phyloP scores from a whole-genome alignment of 2,797 vertebrate genomes.

The Knipowitschia caucasica region DNA sequence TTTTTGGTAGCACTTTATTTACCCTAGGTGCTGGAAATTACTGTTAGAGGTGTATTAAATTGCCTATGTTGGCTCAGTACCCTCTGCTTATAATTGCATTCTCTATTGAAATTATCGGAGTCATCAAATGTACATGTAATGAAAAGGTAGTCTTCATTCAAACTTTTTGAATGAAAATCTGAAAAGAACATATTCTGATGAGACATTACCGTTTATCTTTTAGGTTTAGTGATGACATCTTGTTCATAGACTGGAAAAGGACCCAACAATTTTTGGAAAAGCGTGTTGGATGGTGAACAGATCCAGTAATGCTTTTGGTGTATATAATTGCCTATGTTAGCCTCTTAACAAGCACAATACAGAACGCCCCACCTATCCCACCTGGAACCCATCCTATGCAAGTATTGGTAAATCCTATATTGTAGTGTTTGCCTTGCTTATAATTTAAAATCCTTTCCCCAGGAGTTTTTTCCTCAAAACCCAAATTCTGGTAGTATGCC shows the following conservation, averaged over 20 bases:
- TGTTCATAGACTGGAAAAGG: slow-evolving; percentile 83
- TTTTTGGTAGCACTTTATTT: slow-evolving; percentile 81
- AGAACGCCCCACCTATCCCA: slow-evolving; percentile 65
- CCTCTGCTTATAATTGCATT: slow-evolving; percentile 85
- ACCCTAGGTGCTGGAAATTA: slow-evolving; percentile 86
- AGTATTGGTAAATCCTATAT: too few species aligned
- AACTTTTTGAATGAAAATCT: neutral
- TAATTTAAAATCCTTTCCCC: too few species aligned
- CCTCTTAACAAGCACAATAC: slow-evolving; percentile 69
- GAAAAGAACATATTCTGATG: neutral
- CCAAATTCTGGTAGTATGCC: too few species aligned
- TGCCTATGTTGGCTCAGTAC: slow-evolving; percentile 78
- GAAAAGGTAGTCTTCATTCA: slow-evolving; percentile 70
- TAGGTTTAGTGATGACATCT: slow-evolving; percentile 86
- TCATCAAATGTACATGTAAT: slow-evolving; percentile 80
- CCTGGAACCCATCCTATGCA: slow-evolving; percentile 87
- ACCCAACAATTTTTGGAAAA: slow-evolving; percentile 83
- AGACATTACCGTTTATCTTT: neutral
- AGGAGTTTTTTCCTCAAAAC: too few species aligned
- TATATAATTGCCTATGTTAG: slow-evolving; percentile 79
- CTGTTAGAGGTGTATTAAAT: slow-evolving; percentile 92
- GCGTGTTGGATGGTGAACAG: slow-evolving; percentile 84
- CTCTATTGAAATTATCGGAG: slow-evolving; percentile 78
- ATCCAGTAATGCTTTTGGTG: slow-evolving; percentile 79
- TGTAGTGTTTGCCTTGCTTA: too few species aligned